Percentiles rank a stretch among this genome's conserved stretches.
phyloP scores from a whole-genome alignment of 2,113 vertebrate species.

The Dipodomys stephensi region DNA sequence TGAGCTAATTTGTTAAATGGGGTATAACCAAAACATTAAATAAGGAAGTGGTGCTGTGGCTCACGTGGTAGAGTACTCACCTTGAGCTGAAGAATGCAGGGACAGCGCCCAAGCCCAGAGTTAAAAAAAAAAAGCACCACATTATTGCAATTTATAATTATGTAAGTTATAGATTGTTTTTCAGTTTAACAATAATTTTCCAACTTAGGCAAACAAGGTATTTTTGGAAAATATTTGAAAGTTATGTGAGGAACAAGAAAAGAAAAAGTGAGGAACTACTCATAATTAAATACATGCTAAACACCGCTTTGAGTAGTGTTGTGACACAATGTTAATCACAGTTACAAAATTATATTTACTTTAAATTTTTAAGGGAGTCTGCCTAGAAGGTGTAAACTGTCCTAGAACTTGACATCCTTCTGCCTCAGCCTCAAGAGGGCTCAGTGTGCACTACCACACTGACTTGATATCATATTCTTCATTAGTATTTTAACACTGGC shows the following conservation, averaged over 20 bases:
- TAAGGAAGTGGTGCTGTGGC: too few species aligned
- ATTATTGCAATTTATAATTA: conserved; percentile 39
- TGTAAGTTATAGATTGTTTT: neutral
- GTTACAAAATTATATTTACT: neutral
- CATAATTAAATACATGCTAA: neutral
- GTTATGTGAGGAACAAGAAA: neutral
- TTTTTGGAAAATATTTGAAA: conserved; percentile 44
- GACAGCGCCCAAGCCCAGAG: too few species aligned
- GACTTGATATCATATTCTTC: neutral
- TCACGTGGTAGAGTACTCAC: too few species aligned
- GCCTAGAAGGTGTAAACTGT: too few species aligned
- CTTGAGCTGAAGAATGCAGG: too few species aligned
- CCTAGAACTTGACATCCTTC: too few species aligned
- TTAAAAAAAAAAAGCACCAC: neutral
- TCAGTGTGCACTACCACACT: too few species aligned
- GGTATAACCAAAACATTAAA: too few species aligned
- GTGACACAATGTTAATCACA: neutral
- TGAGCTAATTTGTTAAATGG: too few species aligned
- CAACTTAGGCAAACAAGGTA: neutral
- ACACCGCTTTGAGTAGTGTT: neutral
- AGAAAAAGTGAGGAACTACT: neutral
- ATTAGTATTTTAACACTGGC: neutral
- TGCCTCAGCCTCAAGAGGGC: too few species aligned
- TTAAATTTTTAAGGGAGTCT: too few species aligned
- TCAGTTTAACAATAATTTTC: neutral